phyloP scores from a whole-genome alignment of 2,888 invertebrate genomes.

The Alentia gelatinosa region DNA sequence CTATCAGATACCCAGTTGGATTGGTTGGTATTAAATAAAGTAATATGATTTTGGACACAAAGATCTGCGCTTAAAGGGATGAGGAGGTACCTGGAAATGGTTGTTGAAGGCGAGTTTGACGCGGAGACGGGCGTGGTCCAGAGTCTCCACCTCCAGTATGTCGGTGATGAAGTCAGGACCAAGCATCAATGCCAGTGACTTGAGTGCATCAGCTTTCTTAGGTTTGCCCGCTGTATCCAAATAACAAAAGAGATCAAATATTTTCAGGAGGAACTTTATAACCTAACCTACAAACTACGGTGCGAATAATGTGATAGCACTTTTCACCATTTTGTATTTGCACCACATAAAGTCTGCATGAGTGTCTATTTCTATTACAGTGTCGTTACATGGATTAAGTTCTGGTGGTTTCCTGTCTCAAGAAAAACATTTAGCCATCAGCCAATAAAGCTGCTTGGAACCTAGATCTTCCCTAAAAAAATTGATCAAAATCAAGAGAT shows the following conservation, averaged over 20 bases:
- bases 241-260: background rate
- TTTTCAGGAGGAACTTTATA: background rate
- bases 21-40: too few species aligned
- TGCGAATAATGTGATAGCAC: background rate
- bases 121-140: conserved; percentile 76
- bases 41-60: too few species aligned
- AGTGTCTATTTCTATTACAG: too few species aligned
- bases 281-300: background rate
- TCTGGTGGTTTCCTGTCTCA: background rate
- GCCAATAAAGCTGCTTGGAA: too few species aligned
- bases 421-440: too few species aligned
- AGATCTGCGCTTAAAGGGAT: background rate
- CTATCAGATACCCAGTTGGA: too few species aligned
- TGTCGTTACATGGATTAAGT: background rate
- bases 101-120: conserved; percentile 75
- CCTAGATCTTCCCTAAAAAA: too few species aligned
- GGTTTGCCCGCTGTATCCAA: conserved; percentile 75
- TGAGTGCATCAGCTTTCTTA: conserved; percentile 73
- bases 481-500: too few species aligned
- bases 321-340: background rate
- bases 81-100: conserved; percentile 72
- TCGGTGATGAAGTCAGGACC: conserved; percentile 79
- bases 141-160: conserved; percentile 77
- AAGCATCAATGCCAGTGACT: conserved; percentile 76
- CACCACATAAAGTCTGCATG: too few species aligned